phyloP scores from a whole-genome alignment of 1,140 invertebrate genomes.

The Phortica variegata region DNA sequence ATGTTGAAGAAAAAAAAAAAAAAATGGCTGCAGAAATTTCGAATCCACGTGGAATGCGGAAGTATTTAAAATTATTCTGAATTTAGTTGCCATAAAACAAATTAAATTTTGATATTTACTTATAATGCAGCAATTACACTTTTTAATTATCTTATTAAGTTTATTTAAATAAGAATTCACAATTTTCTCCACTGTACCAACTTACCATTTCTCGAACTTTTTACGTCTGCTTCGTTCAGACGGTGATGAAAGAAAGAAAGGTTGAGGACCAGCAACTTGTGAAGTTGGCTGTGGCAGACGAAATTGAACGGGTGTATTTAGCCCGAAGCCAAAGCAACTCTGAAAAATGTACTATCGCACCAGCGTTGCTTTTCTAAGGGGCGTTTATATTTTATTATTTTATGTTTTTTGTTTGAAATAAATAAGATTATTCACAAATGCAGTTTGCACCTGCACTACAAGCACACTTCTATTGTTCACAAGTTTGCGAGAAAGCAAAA shows the following conservation, averaged over 20 bases:
- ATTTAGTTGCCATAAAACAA: neutral
- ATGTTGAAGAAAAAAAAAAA: conserved; percentile 5
- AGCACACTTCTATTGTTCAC: too few relatives aligned
- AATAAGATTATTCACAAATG: too few relatives aligned
- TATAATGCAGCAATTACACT: neutral
- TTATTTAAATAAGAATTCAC: neutral
- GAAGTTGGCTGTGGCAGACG: conserved; percentile 33
- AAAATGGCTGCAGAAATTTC: conserved; percentile 11
- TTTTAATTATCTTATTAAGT: neutral
- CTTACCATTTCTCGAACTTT: conserved; percentile 38
- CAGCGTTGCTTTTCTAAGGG: too few relatives aligned
- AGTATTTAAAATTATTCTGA: too few relatives aligned
- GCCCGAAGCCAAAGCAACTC: too few relatives aligned
- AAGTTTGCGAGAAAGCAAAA: too few relatives aligned
- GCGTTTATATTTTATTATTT: too few relatives aligned
- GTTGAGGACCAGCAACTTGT: conserved; percentile 4
- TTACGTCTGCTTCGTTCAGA: conserved; percentile 44
- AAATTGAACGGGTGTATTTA: too few relatives aligned
- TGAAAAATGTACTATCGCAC: too few relatives aligned
- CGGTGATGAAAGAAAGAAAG: conserved; percentile 50
- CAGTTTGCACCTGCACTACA: too few relatives aligned
- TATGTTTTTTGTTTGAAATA: too few relatives aligned
- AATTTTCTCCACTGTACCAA: neutral
- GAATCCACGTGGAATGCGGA: conserved; percentile 6
- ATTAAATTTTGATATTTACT: neutral